phyloP scores from a whole-genome alignment of 2,888 invertebrate species.

The Elegia similella region DNA sequence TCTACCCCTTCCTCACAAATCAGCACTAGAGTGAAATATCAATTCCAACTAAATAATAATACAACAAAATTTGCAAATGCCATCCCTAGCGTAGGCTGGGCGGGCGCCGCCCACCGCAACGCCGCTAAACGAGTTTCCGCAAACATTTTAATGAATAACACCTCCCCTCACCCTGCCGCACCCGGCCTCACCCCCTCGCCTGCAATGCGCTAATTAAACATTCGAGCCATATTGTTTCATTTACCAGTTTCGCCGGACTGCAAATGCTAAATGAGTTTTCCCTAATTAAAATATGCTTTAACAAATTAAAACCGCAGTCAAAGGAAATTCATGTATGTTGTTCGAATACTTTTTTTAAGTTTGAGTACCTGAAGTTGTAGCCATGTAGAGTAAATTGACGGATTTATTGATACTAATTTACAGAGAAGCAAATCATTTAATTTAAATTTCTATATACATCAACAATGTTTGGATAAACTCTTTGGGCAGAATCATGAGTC shows the following conservation, averaged over 20 bases:
- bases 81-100: conserved; percentile 30
- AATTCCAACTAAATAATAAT: background rate
- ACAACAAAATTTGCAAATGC: too few relatives aligned
- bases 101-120: conserved; percentile 65
- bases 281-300: conserved; percentile 32
- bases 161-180: conserved; percentile 47
- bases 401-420: too few relatives aligned
- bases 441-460: too few relatives aligned
- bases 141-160: conserved; percentile 82
- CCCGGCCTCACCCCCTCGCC: conserved; percentile 40
- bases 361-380: too few relatives aligned
- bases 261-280: conserved; percentile 36
- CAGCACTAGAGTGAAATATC: background rate
- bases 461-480: too few relatives aligned
- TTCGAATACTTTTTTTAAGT: background rate
- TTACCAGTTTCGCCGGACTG: conserved; percentile 55
- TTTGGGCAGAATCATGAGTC: too few relatives aligned
- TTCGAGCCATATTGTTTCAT: conserved; percentile 78
- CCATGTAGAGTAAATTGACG: too few relatives aligned
- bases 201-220: conserved; percentile 80
- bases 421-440: too few relatives aligned
- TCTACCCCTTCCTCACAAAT: too few relatives aligned
- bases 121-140: conserved; percentile 79
- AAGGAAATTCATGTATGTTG: conserved; percentile 24
- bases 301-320: conserved; percentile 13